phyloP scores from a whole-genome alignment of 2,113 vertebrate genomes.

The Cairina moschata region DNA sequence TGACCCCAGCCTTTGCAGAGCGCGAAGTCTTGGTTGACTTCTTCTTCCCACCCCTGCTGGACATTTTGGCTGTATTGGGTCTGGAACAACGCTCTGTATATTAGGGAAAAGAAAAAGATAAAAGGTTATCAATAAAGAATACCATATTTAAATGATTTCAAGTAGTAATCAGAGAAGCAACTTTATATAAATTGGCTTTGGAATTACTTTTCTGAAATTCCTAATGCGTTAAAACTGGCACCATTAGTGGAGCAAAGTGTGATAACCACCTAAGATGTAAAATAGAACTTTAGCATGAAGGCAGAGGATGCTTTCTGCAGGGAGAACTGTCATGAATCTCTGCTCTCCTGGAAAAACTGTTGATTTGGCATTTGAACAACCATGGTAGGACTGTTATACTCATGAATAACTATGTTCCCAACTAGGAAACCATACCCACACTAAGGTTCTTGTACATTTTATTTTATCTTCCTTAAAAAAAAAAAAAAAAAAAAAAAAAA shows the following conservation, averaged over 20 bases:
- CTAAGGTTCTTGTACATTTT: background rate
- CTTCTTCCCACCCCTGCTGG: conserved; percentile 97
- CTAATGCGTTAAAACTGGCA: background rate
- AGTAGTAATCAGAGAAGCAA: background rate
- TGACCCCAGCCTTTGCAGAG: conserved; percentile 94
- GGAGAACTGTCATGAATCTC: background rate
- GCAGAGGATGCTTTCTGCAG: background rate
- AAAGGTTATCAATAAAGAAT: background rate
- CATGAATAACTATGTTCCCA: background rate
- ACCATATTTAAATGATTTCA: background rate
- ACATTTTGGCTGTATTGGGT: conserved; percentile 81
- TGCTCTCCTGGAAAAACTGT: background rate
- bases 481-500: background rate
- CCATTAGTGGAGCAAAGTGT: background rate
- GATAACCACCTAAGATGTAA: background rate
- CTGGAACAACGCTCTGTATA: conserved; percentile 62
- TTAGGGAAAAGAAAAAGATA: background rate
- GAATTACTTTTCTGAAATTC: background rate
- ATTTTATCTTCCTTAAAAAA: background rate
- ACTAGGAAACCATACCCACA: background rate
- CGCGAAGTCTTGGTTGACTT: conserved; percentile 95
- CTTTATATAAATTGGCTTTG: background rate
- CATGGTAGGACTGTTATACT: background rate
- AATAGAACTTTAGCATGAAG: background rate
- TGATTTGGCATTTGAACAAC: background rate